A percentile compares a stretch with the other conserved stretches of the same genome.
phyloP scores from a whole-genome alignment of 2,113 vertebrate genomes.

The Poecile atricapillus region DNA sequence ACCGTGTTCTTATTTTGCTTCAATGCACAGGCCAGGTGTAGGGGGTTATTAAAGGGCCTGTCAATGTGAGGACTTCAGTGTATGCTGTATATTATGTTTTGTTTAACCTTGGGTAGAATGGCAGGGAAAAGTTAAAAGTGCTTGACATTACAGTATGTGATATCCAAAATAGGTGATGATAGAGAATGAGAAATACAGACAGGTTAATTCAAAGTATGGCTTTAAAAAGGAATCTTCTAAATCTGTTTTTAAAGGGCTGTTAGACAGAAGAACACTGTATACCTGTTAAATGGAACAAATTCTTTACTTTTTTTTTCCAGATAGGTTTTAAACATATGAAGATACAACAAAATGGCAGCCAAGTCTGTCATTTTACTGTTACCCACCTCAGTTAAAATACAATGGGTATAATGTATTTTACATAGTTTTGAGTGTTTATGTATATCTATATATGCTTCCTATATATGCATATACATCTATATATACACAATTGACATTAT shows the following conservation, averaged over 20 bases:
- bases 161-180: neutral
- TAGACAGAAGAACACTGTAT: neutral
- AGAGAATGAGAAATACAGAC: neutral
- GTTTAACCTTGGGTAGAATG: neutral
- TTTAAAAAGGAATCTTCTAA: neutral
- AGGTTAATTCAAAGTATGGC: neutral
- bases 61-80: neutral
- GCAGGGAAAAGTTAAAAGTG: neutral
- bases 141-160: neutral
- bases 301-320: constrained; percentile 72
- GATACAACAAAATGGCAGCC: constrained; percentile 74
- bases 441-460: constrained; percentile 73
- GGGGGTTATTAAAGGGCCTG: neutral
- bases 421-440: constrained; percentile 63
- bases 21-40: neutral
- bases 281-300: constrained; percentile 65
- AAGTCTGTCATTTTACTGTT: constrained; percentile 72
- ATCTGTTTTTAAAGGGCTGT: neutral
- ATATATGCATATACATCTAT: constrained; percentile 69
- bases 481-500: constrained; percentile 63
- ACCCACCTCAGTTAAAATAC: constrained; percentile 77
- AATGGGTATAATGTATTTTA: constrained; percentile 75
- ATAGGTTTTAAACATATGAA: constrained; percentile 76
- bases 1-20: neutral
- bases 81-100: neutral